A percentile compares a stretch with the other conserved stretches of the same genome.
phyloP scores from a whole-genome alignment of 2,113 vertebrate genomes.

The Periophthalmus modestus region DNA sequence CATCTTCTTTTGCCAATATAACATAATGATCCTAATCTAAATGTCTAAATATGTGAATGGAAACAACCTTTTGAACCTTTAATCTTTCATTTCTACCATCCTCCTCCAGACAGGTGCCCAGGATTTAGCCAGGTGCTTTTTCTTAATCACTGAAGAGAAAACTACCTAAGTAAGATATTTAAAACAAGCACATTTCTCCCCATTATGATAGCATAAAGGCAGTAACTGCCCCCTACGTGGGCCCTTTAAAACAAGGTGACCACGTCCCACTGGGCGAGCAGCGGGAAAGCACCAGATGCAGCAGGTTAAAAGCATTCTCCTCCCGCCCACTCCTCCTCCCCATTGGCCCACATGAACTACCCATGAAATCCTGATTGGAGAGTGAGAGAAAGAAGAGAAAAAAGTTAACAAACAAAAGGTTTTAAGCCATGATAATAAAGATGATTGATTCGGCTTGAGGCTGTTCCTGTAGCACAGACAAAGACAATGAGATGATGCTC shows the following conservation, averaged over 20 bases:
- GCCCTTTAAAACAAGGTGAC: constrained; percentile 82
- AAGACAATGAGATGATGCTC: constrained; percentile 64
- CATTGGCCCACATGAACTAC: constrained; percentile 75
- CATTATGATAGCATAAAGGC: constrained; percentile 76
- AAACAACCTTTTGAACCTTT: constrained; percentile 14
- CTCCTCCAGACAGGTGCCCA: constrained; percentile 10
- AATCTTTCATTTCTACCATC: constrained; percentile 38
- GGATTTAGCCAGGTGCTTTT: constrained; percentile 69
- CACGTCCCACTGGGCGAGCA: constrained; percentile 78
- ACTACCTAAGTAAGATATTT: constrained; percentile 75
- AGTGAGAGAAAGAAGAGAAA: constrained; percentile 68
- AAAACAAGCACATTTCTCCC: constrained; percentile 76
- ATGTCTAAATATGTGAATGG: background rate
- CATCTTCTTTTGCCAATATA: background rate
- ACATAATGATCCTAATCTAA: background rate
- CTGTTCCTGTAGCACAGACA: constrained; percentile 72
- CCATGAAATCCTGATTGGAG: constrained; percentile 82
- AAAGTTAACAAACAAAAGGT: constrained; percentile 76
- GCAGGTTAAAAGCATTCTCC: constrained; percentile 82
- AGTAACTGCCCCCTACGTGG: constrained; percentile 58
- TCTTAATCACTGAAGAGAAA: constrained; percentile 73
- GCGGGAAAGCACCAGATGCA: constrained; percentile 81
- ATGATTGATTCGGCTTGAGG: constrained; percentile 79
- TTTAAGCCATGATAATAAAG: constrained; percentile 82
- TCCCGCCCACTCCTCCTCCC: constrained; percentile 73